These are phyloP conservation scores for Tipula helvola DNA, from an alignment of 2,888 invertebrate species.

Conservation along the genomic window DNA sequence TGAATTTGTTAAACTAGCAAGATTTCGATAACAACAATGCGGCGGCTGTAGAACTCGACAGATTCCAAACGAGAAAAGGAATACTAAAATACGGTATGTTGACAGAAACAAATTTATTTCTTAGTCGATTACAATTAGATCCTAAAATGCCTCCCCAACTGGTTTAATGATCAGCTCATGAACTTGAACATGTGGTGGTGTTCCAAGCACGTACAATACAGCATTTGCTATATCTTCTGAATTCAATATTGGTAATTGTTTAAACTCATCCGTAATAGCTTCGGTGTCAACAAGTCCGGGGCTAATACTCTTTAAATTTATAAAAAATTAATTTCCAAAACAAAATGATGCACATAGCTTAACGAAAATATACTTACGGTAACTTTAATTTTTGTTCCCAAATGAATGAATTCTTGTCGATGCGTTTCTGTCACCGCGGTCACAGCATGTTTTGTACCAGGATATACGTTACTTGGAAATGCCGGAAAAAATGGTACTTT, in stretches of 20 bases:
- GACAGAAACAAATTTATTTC: too few relatives aligned
- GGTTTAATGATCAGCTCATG: constrained; percentile 24
- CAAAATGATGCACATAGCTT: too few relatives aligned
- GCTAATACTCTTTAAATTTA: not conserved
- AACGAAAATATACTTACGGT: not conserved
- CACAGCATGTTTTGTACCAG: constrained; percentile 26
- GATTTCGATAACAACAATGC: too few relatives aligned
- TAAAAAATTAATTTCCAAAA: too few relatives aligned
- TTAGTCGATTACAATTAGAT: too few relatives aligned
- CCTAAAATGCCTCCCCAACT: constrained; percentile 22
- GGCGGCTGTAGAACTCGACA: too few relatives aligned
- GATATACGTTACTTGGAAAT: constrained; percentile 22
- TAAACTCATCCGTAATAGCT: not conserved
- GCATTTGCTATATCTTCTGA: constrained; percentile 25
- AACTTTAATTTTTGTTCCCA: not conserved
- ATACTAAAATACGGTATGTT: too few relatives aligned
- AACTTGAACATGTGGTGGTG: constrained; percentile 24
- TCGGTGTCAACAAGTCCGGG: constrained; percentile 4
- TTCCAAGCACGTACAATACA: constrained; percentile 22
- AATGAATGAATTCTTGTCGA: constrained; percentile 26
- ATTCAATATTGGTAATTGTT: constrained; percentile 17
- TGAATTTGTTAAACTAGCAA: too few relatives aligned
- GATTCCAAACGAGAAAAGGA: too few relatives aligned
- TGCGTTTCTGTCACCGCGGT: constrained; percentile 27
- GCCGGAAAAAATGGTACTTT: constrained; percentile 27